Base-by-base conservation (phyloP, 2,888 invertebrate genomes). In the Trimorus sp. region DNA sequence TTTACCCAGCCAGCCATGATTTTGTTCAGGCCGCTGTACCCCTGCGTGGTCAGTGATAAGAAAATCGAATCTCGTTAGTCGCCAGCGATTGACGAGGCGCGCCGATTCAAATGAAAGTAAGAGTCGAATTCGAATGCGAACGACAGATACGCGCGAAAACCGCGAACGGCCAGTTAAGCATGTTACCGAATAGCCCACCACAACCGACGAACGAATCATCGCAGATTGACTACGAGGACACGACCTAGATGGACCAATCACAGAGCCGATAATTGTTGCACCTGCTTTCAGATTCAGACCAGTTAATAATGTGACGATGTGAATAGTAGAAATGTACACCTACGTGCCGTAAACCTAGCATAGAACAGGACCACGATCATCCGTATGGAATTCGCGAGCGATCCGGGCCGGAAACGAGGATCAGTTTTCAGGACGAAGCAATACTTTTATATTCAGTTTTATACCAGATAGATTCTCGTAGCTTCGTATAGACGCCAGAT, bases 1-100 rank as follows among this genome's bases (percentile, higher is more conserved):
- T 58, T 84, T 56, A 82, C 85, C 26, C 87, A 87, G 74, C 82
- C 83, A 80, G 93, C 94, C 2, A 92, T 95, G 45, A 93, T 95
- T 59, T 92, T 96, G 59, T 96, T 95, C 92, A 93, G 95, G 82
- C 95, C 95, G 4, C 93, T 94, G 49, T 95, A 95, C 89, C 93
- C 93, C 58, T 92, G 93, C 59, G 93, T 93, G 45, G 88, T 86
- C 7, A 86, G 83, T 79, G 87, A 87, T 45, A 85, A 86, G 51
- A 85, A 85, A 84, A 73, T 79, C 54, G 82, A 84, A 40, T 83
- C 85, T 66, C 84, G 84, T 79, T 85, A 82, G 63, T 26, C 26
- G 37, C 26, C 12, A 9, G 36, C 14, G 53, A 60, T 14, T 14
- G 51, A 58, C 16, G 54, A 77, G 71, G 16, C 42, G 45, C 37